Evolutionary conservation across 2,888 invertebrate species (phyloP), one percentile per base, ranked within the genome.

Genomic region (Choristoneura rosaceana): DNA sequence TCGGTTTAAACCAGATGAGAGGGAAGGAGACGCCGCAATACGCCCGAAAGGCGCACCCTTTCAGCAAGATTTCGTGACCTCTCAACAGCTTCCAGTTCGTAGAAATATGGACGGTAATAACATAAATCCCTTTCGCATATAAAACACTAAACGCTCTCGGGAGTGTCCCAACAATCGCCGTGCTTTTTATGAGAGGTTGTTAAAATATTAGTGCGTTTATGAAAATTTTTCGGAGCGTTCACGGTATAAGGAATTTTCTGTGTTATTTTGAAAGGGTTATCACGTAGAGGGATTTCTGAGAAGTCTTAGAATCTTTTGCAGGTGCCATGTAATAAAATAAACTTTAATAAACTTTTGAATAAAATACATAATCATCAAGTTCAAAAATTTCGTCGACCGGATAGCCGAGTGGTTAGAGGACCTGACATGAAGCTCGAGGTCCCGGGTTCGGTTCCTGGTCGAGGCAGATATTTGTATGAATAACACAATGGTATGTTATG

Each of bases 91-190:
- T 90, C 90, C 90, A 88, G 92, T 88, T 90, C 89, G 88, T 87
- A 93, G 90, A 94, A 94, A 94, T 94, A 94, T 94, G 94, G 92
- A 89, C 87, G 90, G 94, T 92, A 94, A 94, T 94, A 94, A 94
- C 92, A 93, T 94, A 94, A 94, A 94, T 94, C 94, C 93, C 89
- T 91, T 90, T 87, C 91, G 93, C 92, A 93, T 94, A 94, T 94
- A 94, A 94, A 94, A 94, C 94, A 94, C 94, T 94, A 94, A 94
- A 94, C 93, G 93, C 88, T 90, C 90, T 84, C 86, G 84, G 86
- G 89, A 90, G 89, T 88, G 91, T 92, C 91, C 90, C 85, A 85
- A 75, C 81, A 79, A 79, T 86, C 87, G 76, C 77, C 75, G 70
- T 61, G 74, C 85, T 87, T 90, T 90, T 91, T 89, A 90, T 83